Evolutionary conservation across 2,797 vertebrate genomes (phyloP), one percentile per base, ranked within the genome.

Genomic region (Anisognathus igniventris): DNA sequence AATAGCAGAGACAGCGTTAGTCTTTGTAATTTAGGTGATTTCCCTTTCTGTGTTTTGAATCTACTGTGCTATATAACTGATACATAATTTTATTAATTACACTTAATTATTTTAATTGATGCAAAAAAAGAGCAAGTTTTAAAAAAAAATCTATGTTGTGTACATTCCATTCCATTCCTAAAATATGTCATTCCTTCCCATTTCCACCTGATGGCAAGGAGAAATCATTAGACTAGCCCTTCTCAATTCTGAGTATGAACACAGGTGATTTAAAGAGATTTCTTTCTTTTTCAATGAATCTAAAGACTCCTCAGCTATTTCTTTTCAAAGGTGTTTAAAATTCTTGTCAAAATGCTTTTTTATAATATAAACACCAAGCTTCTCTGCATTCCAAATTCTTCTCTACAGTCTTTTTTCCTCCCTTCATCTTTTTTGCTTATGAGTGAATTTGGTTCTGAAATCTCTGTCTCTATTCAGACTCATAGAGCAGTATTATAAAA

Each of bases 201-300:
- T 30, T 62, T 68, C 91, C 95, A 95, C 70, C 45, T 96, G 96
- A 86, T 90, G 95, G 95, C 96, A 93, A 73, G 74, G 82, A 17
- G 53, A 57, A 62, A 92, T 62, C 58, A 62, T 45, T 40, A 72
- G 9, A 68, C 7, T 33, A 82, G 24, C n/a, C 28, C 17, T 73
- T 44, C 25, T 28, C 12, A 65, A 15, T 54, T 71, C 12, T 57
- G 30, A 71, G 15, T 9, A 12, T 24, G 20, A 65, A 66, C 10
- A 12, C 4, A 61, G 23, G 33, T 10, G 9, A 61, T 30, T 51
- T 64, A 30, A 74, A 81, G 4, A 17, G 17, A 53, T 72, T 62
- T 58, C 2, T 2, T 19, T 71, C 1, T 75, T 65, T 75, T 56
- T 62, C 3, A 42, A 15, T 13, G 9, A 65, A 40, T 60, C 20